Percentiles rank a stretch among this genome's conserved stretches.
Evolutionary conservation across 2,797 vertebrate genomes (phyloP).

Genomic region (Choloepus didactylus): DNA sequence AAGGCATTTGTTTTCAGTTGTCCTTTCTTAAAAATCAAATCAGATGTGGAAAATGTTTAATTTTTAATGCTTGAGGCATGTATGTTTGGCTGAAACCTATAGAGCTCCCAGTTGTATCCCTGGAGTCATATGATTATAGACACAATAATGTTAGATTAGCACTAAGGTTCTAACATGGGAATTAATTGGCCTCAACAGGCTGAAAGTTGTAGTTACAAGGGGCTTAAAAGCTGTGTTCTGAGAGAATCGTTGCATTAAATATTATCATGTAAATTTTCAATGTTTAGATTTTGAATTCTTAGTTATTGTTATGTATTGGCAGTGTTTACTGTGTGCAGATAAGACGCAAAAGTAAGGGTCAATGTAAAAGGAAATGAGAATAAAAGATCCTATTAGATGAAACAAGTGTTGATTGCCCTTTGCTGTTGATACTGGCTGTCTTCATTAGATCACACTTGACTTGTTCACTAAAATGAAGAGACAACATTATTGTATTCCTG

Average conservation of each 20-base stretch:
- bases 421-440: background rate
- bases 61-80: background rate
- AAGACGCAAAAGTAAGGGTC: background rate
- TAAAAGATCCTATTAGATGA: background rate
- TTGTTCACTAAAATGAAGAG: background rate
- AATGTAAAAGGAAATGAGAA: background rate
- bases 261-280: background rate
- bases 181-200: background rate
- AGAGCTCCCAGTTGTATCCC: background rate
- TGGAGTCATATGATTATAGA: background rate
- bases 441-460: background rate
- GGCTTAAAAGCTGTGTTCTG: conserved; percentile 11
- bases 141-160: background rate
- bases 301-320: background rate
- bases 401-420: background rate
- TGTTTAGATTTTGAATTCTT: conserved; percentile 19
- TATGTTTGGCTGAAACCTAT: background rate
- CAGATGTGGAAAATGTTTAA: background rate
- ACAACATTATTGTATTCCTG: background rate
- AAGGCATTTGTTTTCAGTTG: background rate
- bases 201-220: background rate
- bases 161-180: background rate
- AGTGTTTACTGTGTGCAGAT: background rate
- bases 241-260: background rate
- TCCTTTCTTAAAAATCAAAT: conserved; percentile 14